These are phyloP conservation scores for Gadus chalcogrammus DNA, from an alignment of 2,113 vertebrate species.

Conservation along the genomic window DNA sequence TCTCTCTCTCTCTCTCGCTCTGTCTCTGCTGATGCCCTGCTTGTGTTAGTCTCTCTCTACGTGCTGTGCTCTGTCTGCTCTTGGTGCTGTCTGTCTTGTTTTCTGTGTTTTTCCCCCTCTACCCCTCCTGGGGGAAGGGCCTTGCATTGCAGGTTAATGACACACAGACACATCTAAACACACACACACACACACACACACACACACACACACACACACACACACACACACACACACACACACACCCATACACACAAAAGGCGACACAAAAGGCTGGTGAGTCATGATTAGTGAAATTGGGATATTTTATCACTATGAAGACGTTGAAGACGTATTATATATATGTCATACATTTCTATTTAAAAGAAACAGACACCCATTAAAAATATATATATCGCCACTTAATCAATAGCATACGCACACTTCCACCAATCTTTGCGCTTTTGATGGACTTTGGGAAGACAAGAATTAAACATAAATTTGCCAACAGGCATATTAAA, in stretches of 20 bases:
- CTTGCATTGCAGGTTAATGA: constrained; percentile 34
- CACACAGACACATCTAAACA: constrained; percentile 3
- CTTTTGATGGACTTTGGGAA: constrained; percentile 18
- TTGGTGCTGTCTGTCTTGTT: too few relatives aligned
- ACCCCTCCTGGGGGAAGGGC: constrained; percentile 20
- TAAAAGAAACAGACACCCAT: too few relatives aligned
- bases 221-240: too few relatives aligned
- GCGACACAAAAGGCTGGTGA: too few relatives aligned
- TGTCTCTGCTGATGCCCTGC: constrained; percentile 30
- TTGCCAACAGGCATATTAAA: constrained; percentile 41
- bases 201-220: too few relatives aligned
- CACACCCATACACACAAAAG: too few relatives aligned
- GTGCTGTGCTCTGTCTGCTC: background rate
- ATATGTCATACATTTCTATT: too few relatives aligned
- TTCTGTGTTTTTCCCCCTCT: constrained; percentile 22
- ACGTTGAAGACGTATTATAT: too few relatives aligned
- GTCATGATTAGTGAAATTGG: too few relatives aligned
- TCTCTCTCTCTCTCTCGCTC: constrained; percentile 14
- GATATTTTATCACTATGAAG: too few relatives aligned
- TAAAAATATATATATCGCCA: too few relatives aligned
- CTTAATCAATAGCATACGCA: constrained; percentile 35
- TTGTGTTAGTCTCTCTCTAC: constrained; percentile 31
- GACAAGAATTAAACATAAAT: constrained; percentile 37
- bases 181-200: too few relatives aligned
- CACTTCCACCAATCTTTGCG: constrained; percentile 16